phyloP scores from a whole-genome alignment of 2,797 vertebrate species.

The Tokudaia muenninki region DNA sequence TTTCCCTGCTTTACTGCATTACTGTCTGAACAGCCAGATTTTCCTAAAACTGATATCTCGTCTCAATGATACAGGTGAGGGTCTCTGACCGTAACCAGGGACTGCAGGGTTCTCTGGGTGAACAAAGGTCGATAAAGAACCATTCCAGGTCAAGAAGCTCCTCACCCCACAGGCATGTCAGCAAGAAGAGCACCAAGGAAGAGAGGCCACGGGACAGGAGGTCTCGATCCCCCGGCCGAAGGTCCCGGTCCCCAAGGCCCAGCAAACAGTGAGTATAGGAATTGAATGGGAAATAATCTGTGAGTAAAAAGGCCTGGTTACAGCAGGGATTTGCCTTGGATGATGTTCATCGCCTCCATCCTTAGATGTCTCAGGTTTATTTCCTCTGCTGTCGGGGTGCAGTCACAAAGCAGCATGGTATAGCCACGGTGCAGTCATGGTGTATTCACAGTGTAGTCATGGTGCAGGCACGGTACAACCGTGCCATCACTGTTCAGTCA shows the following conservation, averaged over 20 bases:
- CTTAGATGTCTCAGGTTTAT: background rate
- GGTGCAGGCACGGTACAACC: no score
- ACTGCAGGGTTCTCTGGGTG: conserved; percentile 78
- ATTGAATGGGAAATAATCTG: background rate
- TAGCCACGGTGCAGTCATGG: no score
- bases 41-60: background rate
- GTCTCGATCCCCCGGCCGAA: conserved; percentile 66
- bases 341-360: background rate
- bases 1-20: background rate
- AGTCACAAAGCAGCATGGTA: no score
- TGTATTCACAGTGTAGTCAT: no score
- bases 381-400: background rate
- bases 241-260: conserved; percentile 80
- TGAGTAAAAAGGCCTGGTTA: background rate
- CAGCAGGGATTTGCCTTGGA: background rate
- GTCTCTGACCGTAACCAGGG: conserved; percentile 78
- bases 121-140: conserved; percentile 81
- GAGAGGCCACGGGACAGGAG: conserved; percentile 66
- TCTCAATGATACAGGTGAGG: conserved; percentile 87
- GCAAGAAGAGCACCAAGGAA: conserved; percentile 76
- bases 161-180: conserved; percentile 86
- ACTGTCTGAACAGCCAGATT: background rate
- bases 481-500: no score
- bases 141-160: conserved; percentile 86
- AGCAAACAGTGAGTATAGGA: conserved; percentile 84